Evolutionary conservation across 2,888 invertebrate species (phyloP).

Genomic region (Lissocephala sabroskyi): DNA sequence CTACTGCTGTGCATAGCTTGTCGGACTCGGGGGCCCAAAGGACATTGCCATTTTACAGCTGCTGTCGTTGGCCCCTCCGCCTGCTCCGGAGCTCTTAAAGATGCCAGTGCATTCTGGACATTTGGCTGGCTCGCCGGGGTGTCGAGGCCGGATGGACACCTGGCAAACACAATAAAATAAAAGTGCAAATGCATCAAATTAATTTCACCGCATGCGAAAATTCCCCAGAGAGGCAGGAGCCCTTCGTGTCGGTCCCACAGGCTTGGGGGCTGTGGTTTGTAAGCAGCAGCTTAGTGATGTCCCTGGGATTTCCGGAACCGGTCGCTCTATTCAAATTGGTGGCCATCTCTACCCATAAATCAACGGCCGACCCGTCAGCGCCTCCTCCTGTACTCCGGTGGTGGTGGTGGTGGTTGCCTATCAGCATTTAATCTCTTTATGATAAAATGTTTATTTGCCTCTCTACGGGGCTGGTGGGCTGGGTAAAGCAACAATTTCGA

Average conservation of each 20-base stretch:
- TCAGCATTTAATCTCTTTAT: constrained; percentile 62
- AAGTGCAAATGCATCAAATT: constrained; percentile 46
- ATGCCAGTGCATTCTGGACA: constrained; percentile 14
- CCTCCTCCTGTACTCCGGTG: background rate
- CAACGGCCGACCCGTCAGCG: no score
- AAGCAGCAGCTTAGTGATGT: background rate
- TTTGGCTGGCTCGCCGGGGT: no score
- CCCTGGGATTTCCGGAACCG: no score
- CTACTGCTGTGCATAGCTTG: constrained; percentile 1
- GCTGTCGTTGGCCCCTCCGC: constrained; percentile 22
- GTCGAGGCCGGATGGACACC: background rate
- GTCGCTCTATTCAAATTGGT: no score
- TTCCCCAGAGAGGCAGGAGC: constrained; percentile 31
- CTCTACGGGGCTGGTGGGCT: no score
- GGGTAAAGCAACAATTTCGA: constrained; percentile 39
- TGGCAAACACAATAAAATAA: constrained; percentile 1
- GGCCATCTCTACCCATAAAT: no score
- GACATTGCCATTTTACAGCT: constrained; percentile 58
- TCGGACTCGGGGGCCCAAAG: constrained; percentile 30
- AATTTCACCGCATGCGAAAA: constrained; percentile 54
- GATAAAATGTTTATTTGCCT: constrained; percentile 57
- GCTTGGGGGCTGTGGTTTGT: background rate
- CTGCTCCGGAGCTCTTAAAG: constrained; percentile 35
- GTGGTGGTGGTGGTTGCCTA: constrained; percentile 26
- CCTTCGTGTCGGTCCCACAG: no score